These are phyloP conservation scores for Strigamia maritima DNA, from an alignment of 2,888 invertebrate genomes.

Conservation along the genomic window DNA sequence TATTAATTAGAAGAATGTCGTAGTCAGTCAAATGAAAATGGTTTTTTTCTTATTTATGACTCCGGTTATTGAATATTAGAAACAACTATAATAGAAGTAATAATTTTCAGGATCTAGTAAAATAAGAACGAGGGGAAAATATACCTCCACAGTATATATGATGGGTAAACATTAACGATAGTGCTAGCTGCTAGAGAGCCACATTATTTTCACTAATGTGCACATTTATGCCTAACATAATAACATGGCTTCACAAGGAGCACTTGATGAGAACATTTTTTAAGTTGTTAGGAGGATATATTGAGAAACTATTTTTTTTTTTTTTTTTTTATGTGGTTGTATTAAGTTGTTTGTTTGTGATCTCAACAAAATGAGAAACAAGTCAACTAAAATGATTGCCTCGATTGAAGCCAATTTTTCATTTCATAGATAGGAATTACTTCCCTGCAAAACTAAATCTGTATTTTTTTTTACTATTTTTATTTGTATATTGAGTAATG, in stretches of 20 bases:
- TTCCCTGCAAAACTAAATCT: slow-evolving; percentile 11
- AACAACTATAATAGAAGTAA: background rate
- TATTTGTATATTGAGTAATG: background rate
- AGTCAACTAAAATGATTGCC: background rate
- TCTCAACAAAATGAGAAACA: background rate
- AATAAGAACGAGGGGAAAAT: background rate
- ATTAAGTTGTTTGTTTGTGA: too few species aligned
- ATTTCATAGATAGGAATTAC: slow-evolving; percentile 1
- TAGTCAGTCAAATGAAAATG: background rate
- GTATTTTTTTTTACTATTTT: background rate
- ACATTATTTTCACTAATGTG: slow-evolving; percentile 19
- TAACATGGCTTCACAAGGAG: slow-evolving; percentile 1
- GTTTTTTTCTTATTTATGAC: background rate
- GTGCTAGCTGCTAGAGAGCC: background rate
- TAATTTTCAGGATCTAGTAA: background rate
- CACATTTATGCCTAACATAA: slow-evolving; percentile 8
- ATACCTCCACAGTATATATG: background rate
- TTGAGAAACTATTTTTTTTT: background rate
- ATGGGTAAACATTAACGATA: slow-evolving; percentile 8
- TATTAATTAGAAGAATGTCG: background rate
- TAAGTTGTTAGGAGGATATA: background rate
- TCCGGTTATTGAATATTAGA: background rate
- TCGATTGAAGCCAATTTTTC: background rate
- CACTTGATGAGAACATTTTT: background rate
- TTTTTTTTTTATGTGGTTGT: too few species aligned